Evolutionary conservation across 1,140 invertebrate species (phyloP).

Genomic region (Theocolax elegans): DNA sequence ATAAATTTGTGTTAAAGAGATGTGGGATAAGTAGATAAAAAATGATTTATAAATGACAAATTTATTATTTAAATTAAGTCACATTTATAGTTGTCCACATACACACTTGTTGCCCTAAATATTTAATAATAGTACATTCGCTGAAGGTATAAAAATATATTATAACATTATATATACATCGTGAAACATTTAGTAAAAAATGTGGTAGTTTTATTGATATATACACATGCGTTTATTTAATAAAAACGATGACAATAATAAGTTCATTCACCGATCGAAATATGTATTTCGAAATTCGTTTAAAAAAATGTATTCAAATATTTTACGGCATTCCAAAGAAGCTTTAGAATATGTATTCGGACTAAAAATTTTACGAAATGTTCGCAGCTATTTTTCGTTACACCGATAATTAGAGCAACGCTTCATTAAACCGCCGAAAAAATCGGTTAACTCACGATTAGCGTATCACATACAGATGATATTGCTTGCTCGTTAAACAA

Average conservation of each 20-base stretch:
- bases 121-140: slow-evolving; percentile 47
- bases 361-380: slow-evolving; percentile 1
- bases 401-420: slow-evolving; percentile 10
- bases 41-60: slow-evolving; percentile 36
- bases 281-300: slow-evolving; percentile 30
- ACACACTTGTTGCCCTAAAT: slow-evolving; percentile 47
- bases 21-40: slow-evolving; percentile 1
- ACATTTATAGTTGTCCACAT: slow-evolving; percentile 50
- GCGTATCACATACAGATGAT: slow-evolving; percentile 35
- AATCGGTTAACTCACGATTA: slow-evolving; percentile 25
- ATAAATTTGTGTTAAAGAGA: background rate
- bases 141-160: slow-evolving; percentile 53
- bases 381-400: background rate
- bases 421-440: slow-evolving; percentile 22
- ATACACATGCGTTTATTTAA: slow-evolving; percentile 42
- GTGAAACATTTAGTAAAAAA: slow-evolving; percentile 33
- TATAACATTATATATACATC: slow-evolving; percentile 46
- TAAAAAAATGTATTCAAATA: background rate
- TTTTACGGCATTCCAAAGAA: slow-evolving; percentile 30
- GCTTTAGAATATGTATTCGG: slow-evolving; percentile 13
- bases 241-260: slow-evolving; percentile 12
- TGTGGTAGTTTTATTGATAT: slow-evolving; percentile 44
- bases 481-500: slow-evolving; percentile 34
- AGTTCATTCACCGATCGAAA: slow-evolving; percentile 13
- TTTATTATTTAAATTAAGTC: slow-evolving; percentile 49